Evolutionary conservation across 2,888 invertebrate species (phyloP).

Genomic region (Phorcus lineatus): DNA sequence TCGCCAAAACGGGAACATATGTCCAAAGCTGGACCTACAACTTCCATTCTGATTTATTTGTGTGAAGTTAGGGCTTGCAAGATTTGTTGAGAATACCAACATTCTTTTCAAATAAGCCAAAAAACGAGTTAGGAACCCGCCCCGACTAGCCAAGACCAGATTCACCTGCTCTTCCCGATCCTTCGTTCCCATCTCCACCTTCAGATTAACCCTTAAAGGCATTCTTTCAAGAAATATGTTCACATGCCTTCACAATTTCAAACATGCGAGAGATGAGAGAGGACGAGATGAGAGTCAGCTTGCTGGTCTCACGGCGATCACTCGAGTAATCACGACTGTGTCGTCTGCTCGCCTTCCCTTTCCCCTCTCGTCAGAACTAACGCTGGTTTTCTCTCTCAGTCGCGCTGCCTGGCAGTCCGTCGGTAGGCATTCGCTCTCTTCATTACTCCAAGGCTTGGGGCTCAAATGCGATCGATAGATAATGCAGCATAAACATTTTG

Average conservation of each 20-base stretch:
- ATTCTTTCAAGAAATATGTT: neutral
- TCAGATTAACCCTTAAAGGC: neutral
- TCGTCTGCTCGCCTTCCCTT: neutral
- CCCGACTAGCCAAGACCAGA: neutral
- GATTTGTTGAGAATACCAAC: constrained; percentile 3
- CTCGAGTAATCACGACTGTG: neutral
- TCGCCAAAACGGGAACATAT: constrained; percentile 22
- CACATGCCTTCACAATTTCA: neutral
- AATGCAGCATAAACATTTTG: constrained; percentile 30
- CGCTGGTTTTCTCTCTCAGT: neutral
- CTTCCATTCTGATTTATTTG: neutral
- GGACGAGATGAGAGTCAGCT: neutral
- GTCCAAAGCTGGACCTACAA: neutral
- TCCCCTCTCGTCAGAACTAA: neutral
- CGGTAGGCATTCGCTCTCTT: neutral
- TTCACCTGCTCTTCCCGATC: neutral
- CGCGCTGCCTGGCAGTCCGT: neutral
- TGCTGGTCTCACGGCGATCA: neutral
- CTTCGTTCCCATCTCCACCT: neutral
- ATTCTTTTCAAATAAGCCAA: neutral
- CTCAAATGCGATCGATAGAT: constrained; percentile 22
- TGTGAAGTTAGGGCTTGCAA: neutral
- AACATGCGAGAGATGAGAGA: neutral
- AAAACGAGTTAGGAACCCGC: neutral
- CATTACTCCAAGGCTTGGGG: constrained; percentile 1